Conservation (phyloP, 1,140 invertebrate genomes). For the Drosophila repletoides region DNA sequence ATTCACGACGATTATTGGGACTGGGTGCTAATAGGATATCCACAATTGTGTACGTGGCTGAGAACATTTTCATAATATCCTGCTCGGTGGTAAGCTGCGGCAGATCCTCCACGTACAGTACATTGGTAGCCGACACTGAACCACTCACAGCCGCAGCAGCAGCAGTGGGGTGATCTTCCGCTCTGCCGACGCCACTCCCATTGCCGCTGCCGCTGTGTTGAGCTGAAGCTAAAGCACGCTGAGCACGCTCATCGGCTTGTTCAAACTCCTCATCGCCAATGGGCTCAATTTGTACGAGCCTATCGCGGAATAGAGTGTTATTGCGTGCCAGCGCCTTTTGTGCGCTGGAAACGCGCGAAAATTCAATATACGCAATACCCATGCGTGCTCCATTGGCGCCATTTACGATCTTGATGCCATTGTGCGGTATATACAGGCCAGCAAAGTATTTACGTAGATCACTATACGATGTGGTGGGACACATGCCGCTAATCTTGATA, state of each 20-base stretch:
- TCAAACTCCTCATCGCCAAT: slow-evolving; percentile 71
- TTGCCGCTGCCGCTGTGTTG: background rate
- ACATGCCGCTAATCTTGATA: slow-evolving; percentile 88
- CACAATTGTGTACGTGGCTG: slow-evolving; percentile 86
- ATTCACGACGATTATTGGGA: slow-evolving; percentile 84
- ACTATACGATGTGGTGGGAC: slow-evolving; percentile 86
- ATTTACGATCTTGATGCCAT: slow-evolving; percentile 93
- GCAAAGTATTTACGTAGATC: slow-evolving; percentile 92
- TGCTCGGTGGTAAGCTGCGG: slow-evolving; percentile 90
- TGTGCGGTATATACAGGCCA: slow-evolving; percentile 89
- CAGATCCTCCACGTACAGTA: slow-evolving; percentile 87
- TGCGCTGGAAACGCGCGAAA: slow-evolving; percentile 87
- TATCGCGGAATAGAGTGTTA: slow-evolving; percentile 85
- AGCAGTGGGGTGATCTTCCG: background rate
- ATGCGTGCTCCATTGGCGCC: slow-evolving; percentile 90
- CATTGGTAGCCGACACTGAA: slow-evolving; percentile 80
- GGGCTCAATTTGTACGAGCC: slow-evolving; percentile 68
- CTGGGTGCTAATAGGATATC: slow-evolving; percentile 87
- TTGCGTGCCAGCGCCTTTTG: slow-evolving; percentile 87
- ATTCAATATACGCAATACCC: slow-evolving; percentile 91
- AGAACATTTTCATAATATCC: slow-evolving; percentile 90
- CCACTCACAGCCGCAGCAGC: background rate
- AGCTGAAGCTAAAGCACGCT: slow-evolving; percentile 23
- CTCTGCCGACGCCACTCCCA: background rate
- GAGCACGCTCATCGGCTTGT: slow-evolving; percentile 50